These are phyloP conservation scores for Yponomeuta sedellus DNA, from an alignment of 2,888 invertebrate species.

Conservation along the genomic window DNA sequence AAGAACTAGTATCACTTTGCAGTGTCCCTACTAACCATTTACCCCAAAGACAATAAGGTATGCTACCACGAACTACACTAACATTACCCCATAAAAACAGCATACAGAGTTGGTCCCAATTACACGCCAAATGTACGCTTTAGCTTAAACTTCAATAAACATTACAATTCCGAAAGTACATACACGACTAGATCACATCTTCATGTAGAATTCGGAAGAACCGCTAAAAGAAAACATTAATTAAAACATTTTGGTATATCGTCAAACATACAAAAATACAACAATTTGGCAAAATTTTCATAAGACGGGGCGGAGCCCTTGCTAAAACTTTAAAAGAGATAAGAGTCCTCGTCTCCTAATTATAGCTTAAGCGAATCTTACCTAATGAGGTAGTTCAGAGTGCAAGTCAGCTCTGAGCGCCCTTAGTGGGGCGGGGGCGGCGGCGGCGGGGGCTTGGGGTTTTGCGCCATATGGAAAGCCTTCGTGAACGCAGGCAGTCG, in stretches of 20 bases:
- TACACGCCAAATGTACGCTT: constrained; percentile 62
- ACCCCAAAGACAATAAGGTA: background rate
- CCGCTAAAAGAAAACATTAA: background rate
- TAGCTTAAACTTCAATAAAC: constrained; percentile 65
- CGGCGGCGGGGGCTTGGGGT: constrained; percentile 63
- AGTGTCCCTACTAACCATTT: background rate
- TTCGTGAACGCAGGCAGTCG: constrained; percentile 68
- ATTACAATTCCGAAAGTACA: constrained; percentile 74
- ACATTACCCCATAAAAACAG: constrained; percentile 33
- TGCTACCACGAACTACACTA: background rate
- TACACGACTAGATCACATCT: constrained; percentile 76
- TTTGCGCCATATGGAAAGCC: constrained; percentile 64
- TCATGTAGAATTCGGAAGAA: constrained; percentile 72
- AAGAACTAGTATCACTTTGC: constrained; percentile 11
- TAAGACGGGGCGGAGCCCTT: constrained; percentile 33
- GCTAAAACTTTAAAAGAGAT: background rate
- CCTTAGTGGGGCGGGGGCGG: constrained; percentile 62
- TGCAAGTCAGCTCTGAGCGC: constrained; percentile 18
- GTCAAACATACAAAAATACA: constrained; percentile 60
- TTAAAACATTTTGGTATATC: constrained; percentile 67
- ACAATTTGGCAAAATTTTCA: constrained; percentile 62
- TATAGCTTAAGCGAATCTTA: constrained; percentile 69
- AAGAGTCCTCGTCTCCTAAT: constrained; percentile 17
- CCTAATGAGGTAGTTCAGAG: constrained; percentile 71
- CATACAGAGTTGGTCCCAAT: constrained; percentile 72